Percentiles rank a stretch among this genome's conserved stretches.
phyloP scores from a whole-genome alignment of 2,797 vertebrate species.

The Odontamblyopus lacepedii region DNA sequence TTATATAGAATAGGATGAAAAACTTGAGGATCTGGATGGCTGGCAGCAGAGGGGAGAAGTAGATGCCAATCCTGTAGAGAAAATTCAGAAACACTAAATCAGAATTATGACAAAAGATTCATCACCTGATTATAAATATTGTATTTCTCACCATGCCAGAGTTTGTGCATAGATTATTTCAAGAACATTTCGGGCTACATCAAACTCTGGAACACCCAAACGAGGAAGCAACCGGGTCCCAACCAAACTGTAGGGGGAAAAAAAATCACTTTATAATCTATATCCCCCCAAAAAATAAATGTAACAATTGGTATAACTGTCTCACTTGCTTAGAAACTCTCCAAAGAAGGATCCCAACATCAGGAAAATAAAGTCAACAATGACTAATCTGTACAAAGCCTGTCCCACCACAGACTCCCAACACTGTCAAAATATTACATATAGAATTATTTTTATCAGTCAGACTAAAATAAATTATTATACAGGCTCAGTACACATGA shows the following conservation, averaged over 20 bases:
- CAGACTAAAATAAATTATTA: neutral
- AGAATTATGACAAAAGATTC: neutral
- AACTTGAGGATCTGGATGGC: slow-evolving; percentile 89
- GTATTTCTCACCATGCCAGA: slow-evolving; percentile 84
- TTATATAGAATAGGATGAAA: slow-evolving; percentile 89
- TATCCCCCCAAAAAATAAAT: neutral
- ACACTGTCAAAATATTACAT: slow-evolving; percentile 76
- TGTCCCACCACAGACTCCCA: slow-evolving; percentile 94
- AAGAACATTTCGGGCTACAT: slow-evolving; percentile 92
- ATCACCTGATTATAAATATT: neutral
- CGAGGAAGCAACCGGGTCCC: slow-evolving; percentile 74
- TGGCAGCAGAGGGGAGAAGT: slow-evolving; percentile 93
- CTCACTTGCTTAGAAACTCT: slow-evolving; percentile 87
- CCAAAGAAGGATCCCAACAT: slow-evolving; percentile 90
- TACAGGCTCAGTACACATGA: neutral
- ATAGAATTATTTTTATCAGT: neutral
- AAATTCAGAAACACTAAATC: neutral
- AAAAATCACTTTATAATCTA: neutral
- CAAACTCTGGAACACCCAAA: slow-evolving; percentile 88
- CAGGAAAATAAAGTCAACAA: slow-evolving; percentile 91
- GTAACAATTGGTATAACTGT: neutral
- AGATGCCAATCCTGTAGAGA: slow-evolving; percentile 88
- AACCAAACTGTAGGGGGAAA: slow-evolving; percentile 79
- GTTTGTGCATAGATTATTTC: slow-evolving; percentile 94
- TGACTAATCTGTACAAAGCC: slow-evolving; percentile 89